Percentiles rank a stretch among this genome's conserved stretches.
Conservation (phyloP, 1,140 invertebrate species). For the Berghia stephanieae region DNA sequence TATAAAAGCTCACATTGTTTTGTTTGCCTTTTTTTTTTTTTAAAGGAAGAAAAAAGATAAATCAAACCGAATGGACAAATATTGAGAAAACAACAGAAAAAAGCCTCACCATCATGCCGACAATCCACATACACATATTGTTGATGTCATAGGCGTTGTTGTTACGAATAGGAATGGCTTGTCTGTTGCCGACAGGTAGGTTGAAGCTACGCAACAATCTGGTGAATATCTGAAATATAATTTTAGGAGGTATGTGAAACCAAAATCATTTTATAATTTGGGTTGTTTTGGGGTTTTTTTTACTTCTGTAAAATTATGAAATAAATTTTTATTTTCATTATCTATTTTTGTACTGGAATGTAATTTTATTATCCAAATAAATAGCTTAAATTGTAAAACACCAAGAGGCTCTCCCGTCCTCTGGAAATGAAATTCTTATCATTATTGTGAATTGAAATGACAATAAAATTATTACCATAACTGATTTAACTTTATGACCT, state of each 20-base stretch:
- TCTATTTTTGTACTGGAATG: neutral
- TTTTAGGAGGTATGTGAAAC: constrained; percentile 10
- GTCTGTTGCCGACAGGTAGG: constrained; percentile 81
- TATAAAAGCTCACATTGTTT: no score
- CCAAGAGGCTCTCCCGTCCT: no score
- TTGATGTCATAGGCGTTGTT: constrained; percentile 67
- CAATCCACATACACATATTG: constrained; percentile 77
- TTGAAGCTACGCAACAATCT: constrained; percentile 80
- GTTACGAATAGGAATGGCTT: constrained; percentile 59
- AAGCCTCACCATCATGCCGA: constrained; percentile 70
- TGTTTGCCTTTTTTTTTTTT: neutral
- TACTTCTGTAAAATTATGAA: neutral
- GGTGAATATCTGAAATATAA: constrained; percentile 77
- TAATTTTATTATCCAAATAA: neutral
- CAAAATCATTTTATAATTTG: neutral
- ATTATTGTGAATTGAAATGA: no score
- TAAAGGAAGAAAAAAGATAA: neutral
- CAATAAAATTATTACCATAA: no score
- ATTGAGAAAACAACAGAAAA: neutral
- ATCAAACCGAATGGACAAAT: neutral
- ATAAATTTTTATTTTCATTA: neutral
- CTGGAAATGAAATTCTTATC: no score
- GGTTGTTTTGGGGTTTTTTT: no score
- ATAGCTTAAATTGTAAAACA: neutral
- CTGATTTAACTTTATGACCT: no score